These are phyloP conservation scores for Drosophila koepferae DNA, from an alignment of 2,888 invertebrate species.

Conservation along the genomic window DNA sequence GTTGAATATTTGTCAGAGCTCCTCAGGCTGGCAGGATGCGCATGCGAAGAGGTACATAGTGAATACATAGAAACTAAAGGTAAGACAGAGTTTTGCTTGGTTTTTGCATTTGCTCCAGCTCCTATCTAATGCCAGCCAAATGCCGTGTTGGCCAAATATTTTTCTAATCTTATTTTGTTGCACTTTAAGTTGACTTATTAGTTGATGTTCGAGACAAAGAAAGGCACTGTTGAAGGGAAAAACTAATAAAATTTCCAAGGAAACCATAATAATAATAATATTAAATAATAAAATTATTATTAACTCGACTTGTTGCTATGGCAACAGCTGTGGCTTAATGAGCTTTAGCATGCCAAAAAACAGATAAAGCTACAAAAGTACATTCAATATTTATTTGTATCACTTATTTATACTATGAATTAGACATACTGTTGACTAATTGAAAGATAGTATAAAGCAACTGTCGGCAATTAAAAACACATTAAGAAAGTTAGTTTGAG, in stretches of 20 bases:
- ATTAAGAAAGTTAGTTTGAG: not conserved
- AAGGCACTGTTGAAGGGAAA: not conserved
- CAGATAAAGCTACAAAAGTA: not conserved
- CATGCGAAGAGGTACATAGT: not conserved
- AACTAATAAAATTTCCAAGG: not conserved
- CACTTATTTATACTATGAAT: not conserved
- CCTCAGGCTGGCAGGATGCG: constrained; percentile 15
- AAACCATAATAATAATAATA: not conserved
- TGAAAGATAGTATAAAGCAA: not conserved
- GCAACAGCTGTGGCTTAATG: not conserved
- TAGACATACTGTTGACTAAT: not conserved
- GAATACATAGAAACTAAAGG: not conserved
- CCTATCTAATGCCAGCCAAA: constrained; percentile 19
- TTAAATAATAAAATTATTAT: not conserved
- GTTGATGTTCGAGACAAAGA: constrained; percentile 10
- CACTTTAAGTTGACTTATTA: constrained; percentile 47
- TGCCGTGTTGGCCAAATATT: constrained; percentile 32
- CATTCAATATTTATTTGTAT: not conserved
- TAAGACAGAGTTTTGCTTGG: constrained; percentile 36
- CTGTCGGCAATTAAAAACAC: not conserved
- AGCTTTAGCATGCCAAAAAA: not conserved
- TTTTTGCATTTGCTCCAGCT: constrained; percentile 14
- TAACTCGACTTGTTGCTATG: not conserved
- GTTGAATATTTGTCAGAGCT: constrained; percentile 57
- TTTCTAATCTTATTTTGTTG: constrained; percentile 27